Base-by-base conservation (phyloP, 2,797 vertebrate species). In the Sarcophilus harrisii region DNA sequence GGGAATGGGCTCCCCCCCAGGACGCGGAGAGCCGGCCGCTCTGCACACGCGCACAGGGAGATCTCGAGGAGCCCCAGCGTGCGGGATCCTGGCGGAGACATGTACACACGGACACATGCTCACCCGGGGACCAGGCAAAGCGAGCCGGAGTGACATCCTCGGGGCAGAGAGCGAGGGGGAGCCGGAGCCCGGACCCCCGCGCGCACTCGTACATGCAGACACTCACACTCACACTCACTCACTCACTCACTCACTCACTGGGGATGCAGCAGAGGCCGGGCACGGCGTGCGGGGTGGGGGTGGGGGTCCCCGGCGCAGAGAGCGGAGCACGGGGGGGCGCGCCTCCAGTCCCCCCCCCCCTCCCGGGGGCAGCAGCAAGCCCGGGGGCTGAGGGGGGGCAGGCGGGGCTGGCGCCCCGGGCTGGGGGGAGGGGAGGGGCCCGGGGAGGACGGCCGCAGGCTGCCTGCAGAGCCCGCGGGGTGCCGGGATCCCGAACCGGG, bases 281-380 rank as follows among this genome's bases (percentile, higher is more conserved):
- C 16, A 28, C 87, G 38, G 93, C 45, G 66, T 18, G 81, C 60
- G 10, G 16, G 6, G 38, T 38, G 28, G 54, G 57, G 5, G 4
- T 1, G 4, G 13, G 87, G 57, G 90, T 0, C 27, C 32, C 55
- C 5, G 0, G 12, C 5, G n/a, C 66, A 6, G 66, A 11, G 16
- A 38, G 16, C 38, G 2, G 2, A 4, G 4, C 3, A 32, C 73
- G 90, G 55, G 57, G 52, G 32, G 60, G 30, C 28, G 91, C 49
- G 55, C 55, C 62, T 59, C 91, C 94, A 16, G n/a, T 60, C 52
- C 49, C 49, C 55, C 57, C 92, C 66, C n/a, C 92, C 92, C 4
- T 13, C 62, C 32, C 16, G n/a, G 2, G 90, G 91, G 49, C 24
- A 94, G 96, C 95, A 93, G 91, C 93, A 60, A 57, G 55, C 92